These are phyloP conservation scores for Synergus japonicus DNA, from an alignment of 2,888 invertebrate genomes.

Conservation along the genomic window DNA sequence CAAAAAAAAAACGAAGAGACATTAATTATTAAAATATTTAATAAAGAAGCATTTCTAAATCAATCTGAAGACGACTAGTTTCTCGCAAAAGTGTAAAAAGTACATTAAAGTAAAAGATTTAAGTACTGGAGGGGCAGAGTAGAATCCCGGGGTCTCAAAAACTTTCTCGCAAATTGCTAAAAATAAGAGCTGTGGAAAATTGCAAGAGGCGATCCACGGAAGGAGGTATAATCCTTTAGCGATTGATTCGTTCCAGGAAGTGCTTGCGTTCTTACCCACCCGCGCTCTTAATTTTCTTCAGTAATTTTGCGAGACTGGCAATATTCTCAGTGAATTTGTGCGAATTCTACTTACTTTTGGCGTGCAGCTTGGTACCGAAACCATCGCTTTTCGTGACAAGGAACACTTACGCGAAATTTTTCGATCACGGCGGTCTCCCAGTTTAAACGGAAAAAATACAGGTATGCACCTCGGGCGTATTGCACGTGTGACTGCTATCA, in stretches of 20 bases:
- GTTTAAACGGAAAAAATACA: slow-evolving; percentile 33
- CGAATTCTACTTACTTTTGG: slow-evolving; percentile 46
- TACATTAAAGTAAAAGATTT: slow-evolving; percentile 43
- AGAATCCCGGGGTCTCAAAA: slow-evolving; percentile 58
- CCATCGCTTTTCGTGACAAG: slow-evolving; percentile 58
- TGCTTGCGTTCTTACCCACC: slow-evolving; percentile 59
- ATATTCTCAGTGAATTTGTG: slow-evolving; percentile 56
- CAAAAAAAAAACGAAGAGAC: slow-evolving; percentile 47
- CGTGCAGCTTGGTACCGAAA: slow-evolving; percentile 44
- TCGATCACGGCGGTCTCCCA: slow-evolving; percentile 49
- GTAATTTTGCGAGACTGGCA: slow-evolving; percentile 63
- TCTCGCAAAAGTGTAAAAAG: slow-evolving; percentile 18
- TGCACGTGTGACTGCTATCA: slow-evolving; percentile 32
- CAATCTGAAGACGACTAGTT: neutral
- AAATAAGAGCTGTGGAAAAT: slow-evolving; percentile 63
- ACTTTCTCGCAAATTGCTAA: slow-evolving; percentile 68
- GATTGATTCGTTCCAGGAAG: slow-evolving; percentile 72
- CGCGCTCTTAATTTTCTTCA: slow-evolving; percentile 66
- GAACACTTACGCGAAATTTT: slow-evolving; percentile 56
- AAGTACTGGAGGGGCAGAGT: slow-evolving; percentile 54
- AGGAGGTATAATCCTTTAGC: slow-evolving; percentile 60
- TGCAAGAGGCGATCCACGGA: slow-evolving; percentile 62
- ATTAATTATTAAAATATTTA: slow-evolving; percentile 46
- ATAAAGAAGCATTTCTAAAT: slow-evolving; percentile 44
- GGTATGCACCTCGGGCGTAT: neutral